A percentile compares a stretch with the other conserved stretches of the same genome.
Conservation (phyloP, 2,888 invertebrate genomes). For the Hypena proboscidalis region DNA sequence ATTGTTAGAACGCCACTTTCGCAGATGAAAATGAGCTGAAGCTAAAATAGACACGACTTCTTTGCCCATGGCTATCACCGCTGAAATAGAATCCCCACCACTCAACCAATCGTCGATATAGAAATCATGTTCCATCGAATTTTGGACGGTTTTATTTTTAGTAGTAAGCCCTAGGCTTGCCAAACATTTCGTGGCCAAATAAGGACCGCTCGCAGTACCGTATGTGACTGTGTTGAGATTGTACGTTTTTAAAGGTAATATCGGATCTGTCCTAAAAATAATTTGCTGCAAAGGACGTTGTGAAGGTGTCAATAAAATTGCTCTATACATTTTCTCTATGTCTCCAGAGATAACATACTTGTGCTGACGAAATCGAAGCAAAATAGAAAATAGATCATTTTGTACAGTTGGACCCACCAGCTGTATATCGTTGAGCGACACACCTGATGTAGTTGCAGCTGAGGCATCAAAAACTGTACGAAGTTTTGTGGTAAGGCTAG, state of each 20-base stretch:
- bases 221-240: conserved; percentile 31
- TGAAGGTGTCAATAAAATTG: conserved; percentile 8
- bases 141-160: conserved; percentile 5
- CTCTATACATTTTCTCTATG: conserved; percentile 30
- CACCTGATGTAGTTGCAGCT: too few species aligned
- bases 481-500: conserved; percentile 23
- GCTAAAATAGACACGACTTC: too few species aligned
- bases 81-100: too few species aligned
- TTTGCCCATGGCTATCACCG: too few species aligned
- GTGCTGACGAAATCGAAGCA: conserved; percentile 30
- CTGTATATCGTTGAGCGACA: conserved; percentile 30
- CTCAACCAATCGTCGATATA: conserved; percentile 35
- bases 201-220: conserved; percentile 37
- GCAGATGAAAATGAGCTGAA: too few species aligned
- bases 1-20: neutral
- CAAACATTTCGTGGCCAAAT: conserved; percentile 35
- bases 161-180: conserved; percentile 13
- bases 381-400: conserved; percentile 35
- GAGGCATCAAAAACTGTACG: too few species aligned
- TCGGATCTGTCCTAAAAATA: conserved; percentile 15
- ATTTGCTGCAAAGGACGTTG: conserved; percentile 33
- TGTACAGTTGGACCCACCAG: conserved; percentile 33
- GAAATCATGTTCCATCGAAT: conserved; percentile 18
- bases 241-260: neutral
- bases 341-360: conserved; percentile 24